Evolutionary conservation across 1,140 invertebrate genomes (phyloP).

Genomic region (Akabosia matsudoensis): DNA sequence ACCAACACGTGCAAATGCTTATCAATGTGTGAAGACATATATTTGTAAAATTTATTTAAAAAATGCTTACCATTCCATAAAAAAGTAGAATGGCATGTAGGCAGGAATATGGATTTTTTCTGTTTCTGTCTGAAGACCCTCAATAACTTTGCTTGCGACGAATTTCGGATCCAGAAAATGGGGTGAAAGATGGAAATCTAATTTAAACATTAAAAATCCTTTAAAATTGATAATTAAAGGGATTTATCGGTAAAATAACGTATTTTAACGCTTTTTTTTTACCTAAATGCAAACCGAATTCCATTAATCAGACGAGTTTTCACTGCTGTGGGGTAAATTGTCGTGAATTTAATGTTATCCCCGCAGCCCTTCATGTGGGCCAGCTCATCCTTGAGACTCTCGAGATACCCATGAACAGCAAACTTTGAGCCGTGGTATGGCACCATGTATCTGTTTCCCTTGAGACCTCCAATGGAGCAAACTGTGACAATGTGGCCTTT

Average conservation of each 20-base stretch:
- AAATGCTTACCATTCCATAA: constrained; percentile 3
- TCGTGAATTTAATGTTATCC: constrained; percentile 68
- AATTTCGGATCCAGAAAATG: not conserved
- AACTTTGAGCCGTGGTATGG: constrained; percentile 82
- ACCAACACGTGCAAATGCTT: too few species aligned
- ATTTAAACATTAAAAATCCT: not conserved
- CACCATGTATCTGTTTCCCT: constrained; percentile 70
- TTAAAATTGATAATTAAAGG: too few species aligned
- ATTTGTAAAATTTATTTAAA: too few species aligned
- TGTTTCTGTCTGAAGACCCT: not conserved
- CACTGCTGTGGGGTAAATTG: constrained; percentile 76
- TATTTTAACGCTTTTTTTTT: not conserved
- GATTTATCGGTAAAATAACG: too few species aligned
- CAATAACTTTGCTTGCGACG: not conserved
- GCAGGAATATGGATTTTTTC: constrained; percentile 1
- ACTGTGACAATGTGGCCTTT: constrained; percentile 77
- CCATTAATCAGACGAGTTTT: constrained; percentile 71
- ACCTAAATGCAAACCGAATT: constrained; percentile 53
- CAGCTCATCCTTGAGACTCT: constrained; percentile 67
- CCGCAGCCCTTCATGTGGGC: constrained; percentile 55
- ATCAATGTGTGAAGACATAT: too few species aligned
- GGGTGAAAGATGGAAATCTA: constrained; percentile 20
- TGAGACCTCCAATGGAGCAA: constrained; percentile 74
- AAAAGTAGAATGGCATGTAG: constrained; percentile 18
- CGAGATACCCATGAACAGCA: constrained; percentile 60